These are phyloP conservation scores for Heliconius hewitsoni DNA, from an alignment of 1,140 invertebrate genomes.

Conservation along the genomic window DNA sequence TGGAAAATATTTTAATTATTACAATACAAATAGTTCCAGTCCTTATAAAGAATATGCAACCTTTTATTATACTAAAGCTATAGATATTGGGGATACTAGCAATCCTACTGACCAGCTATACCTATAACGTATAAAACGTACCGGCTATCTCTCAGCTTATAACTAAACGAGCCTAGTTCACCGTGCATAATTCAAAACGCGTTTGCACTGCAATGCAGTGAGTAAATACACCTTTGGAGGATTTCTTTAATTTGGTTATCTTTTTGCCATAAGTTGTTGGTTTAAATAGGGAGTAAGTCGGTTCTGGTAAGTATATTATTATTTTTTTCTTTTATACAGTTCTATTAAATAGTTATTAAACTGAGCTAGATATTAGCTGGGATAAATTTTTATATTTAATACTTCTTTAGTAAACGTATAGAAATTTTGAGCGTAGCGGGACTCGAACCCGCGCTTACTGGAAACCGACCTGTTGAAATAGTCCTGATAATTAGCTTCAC, in stretches of 20 bases:
- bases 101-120: background rate
- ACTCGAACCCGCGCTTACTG: too few relatives aligned
- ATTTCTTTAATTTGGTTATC: slow-evolving; percentile 32
- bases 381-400: too few relatives aligned
- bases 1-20: too few relatives aligned
- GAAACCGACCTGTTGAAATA: too few relatives aligned
- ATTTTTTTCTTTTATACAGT: too few relatives aligned
- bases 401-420: too few relatives aligned
- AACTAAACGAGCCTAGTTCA: slow-evolving; percentile 42
- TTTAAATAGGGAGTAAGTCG: background rate
- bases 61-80: background rate
- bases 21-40: too few relatives aligned
- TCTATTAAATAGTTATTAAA: too few relatives aligned
- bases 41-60: too few relatives aligned
- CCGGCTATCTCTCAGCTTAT: slow-evolving; percentile 27
- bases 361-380: too few relatives aligned
- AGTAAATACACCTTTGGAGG: slow-evolving; percentile 34
- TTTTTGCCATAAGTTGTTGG: background rate
- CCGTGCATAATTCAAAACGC: slow-evolving; percentile 48
- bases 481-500: too few relatives aligned
- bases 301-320: background rate
- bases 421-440: too few relatives aligned
- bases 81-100: background rate
- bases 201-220: slow-evolving; percentile 44
- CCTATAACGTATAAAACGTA: background rate